Base-by-base conservation (phyloP, 1,140 invertebrate species). In the Ephestia elutella region DNA sequence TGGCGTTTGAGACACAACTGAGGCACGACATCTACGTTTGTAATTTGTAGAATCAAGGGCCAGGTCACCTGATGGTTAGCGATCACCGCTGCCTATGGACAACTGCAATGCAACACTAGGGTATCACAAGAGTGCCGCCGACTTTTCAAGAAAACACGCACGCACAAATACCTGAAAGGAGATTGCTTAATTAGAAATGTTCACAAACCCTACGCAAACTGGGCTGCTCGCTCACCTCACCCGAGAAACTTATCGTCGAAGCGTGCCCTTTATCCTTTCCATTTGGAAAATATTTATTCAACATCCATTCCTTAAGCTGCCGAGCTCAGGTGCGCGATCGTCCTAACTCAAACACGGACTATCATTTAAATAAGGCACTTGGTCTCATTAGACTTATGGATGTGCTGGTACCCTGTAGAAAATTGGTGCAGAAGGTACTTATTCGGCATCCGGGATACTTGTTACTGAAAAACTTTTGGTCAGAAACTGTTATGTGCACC, bases 201-300 rank as follows among this genome's bases (percentile, higher is more conserved):
- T 71, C 66, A 63, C 63, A 49, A 66, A 64, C 66, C 71, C 65
- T 74, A 65, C 69, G 66, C 69, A 74, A 80, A 80, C 73, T 63
- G 63, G 65, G 63, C 70, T 71, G 71, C 76, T 73, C 75, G 75
- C 63, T 75, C 73, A 79, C 72, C 63, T 73, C 78, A 60, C 63
- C n/a, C 59, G 57, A 51, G 63, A 71, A 82, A 82, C 70, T 80
- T 84, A 84, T 80, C 71, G 70, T 61, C 64, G 70, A 72, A 66
- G 71, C 73, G 76, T 78, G 73, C 73, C 77, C 77, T 75, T 80
- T 76, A 75, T 78, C 78, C 78, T 60, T 82, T 78, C 70, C 74
- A 75, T 82, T 80, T 70, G 72, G 79, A 76, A 80, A 84, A 84
- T 84, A 82, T 84, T 82, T 84, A 80, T 82, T 82, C 77, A 80